These are phyloP conservation scores for Crenichthys baileyi DNA, from an alignment of 2,797 vertebrate genomes.

Conservation along the genomic window DNA sequence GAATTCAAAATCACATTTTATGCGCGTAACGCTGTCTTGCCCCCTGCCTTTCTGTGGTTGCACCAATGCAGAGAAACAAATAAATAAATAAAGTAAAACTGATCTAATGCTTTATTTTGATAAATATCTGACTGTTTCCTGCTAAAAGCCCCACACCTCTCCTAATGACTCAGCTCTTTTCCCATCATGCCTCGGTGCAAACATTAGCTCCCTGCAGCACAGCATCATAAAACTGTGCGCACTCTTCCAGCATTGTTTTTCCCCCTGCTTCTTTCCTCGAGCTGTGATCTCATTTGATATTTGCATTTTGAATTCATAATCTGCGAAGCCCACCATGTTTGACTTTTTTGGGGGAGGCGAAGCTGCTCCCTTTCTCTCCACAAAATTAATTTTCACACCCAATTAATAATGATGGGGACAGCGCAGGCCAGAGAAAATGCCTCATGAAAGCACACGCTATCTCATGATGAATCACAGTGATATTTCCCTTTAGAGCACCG, in stretches of 20 bases:
- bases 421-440: conserved; percentile 50
- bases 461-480: conserved; percentile 75
- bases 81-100: conserved; percentile 38
- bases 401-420: conserved; percentile 62
- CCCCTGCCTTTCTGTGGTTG: neutral
- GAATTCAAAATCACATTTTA: neutral
- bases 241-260: conserved; percentile 9
- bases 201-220: conserved; percentile 32
- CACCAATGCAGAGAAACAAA: conserved; percentile 27
- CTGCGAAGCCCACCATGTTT: conserved; percentile 41
- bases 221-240: conserved; percentile 11
- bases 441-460: conserved; percentile 64
- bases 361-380: conserved; percentile 42
- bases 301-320: conserved; percentile 45
- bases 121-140: conserved; percentile 48
- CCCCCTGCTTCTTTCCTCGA: conserved; percentile 17
- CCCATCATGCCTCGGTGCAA: conserved; percentile 56
- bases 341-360: conserved; percentile 28
- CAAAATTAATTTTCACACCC: conserved; percentile 65
- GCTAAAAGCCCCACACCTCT: conserved; percentile 45
- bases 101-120: conserved; percentile 55
- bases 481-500: conserved; percentile 75
- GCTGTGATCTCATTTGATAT: conserved; percentile 33
- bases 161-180: conserved; percentile 68
- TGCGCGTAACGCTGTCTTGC: neutral